These are phyloP conservation scores for Crenichthys baileyi DNA, from an alignment of 2,797 vertebrate genomes.

Conservation along the genomic window DNA sequence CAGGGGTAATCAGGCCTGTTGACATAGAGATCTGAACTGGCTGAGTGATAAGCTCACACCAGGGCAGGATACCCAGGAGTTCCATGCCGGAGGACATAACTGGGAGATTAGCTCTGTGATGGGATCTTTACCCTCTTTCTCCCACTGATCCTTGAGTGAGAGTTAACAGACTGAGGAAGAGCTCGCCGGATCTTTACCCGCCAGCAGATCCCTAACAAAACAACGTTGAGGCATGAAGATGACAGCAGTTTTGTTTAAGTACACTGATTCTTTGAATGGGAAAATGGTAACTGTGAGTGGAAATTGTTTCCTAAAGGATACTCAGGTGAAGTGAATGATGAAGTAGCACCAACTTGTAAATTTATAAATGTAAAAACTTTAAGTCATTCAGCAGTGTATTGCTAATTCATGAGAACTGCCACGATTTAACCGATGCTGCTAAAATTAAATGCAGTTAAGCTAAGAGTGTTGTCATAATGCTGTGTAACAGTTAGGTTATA, in stretches of 20 bases:
- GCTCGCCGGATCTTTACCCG: slow-evolving; percentile 6
- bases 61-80: slow-evolving; percentile 21
- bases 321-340: slow-evolving; percentile 35
- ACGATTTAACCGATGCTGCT: slow-evolving; percentile 56
- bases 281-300: slow-evolving; percentile 12
- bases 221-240: slow-evolving; percentile 6
- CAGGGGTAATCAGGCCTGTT: slow-evolving; percentile 92
- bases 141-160: slow-evolving; percentile 23
- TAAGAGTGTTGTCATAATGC: slow-evolving; percentile 32
- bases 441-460: slow-evolving; percentile 36
- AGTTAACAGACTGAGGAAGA: slow-evolving; percentile 24
- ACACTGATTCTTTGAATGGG: slow-evolving; percentile 10
- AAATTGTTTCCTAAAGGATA: slow-evolving; percentile 25
- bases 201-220: slow-evolving; percentile 9
- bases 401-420: slow-evolving; percentile 22
- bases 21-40: slow-evolving; percentile 91
- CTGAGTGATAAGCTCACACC: not conserved
- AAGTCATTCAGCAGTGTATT: slow-evolving; percentile 25
- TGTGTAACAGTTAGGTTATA: slow-evolving; percentile 14
- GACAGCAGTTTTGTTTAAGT: slow-evolving; percentile 19
- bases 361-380: slow-evolving; percentile 54
- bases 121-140: slow-evolving; percentile 1
- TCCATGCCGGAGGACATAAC: slow-evolving; percentile 6
- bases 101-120: slow-evolving; percentile 27
- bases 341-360: slow-evolving; percentile 23